Base-by-base conservation (phyloP, 2,888 invertebrate species). In the Drosophila mulleri region DNA sequence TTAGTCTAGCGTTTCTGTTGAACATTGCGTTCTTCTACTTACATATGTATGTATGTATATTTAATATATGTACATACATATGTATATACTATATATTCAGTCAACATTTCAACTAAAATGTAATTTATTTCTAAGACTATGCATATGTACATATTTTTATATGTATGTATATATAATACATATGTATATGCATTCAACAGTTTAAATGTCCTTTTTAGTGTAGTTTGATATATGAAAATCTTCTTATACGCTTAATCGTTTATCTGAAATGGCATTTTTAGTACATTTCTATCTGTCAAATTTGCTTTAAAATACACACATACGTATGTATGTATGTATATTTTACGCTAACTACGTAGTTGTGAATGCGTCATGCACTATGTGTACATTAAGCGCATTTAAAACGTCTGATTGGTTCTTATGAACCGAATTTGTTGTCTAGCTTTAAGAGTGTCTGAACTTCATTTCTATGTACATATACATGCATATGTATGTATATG, bases 391-490 rank as follows among this genome's bases (percentile, higher is more conserved):
- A 50, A 50, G 18, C 12, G 29, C 12, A 32, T 50, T 50, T 29
- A 32, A 12, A 29, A 32, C n/a, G 32, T 32, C 29, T 18, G 12
- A 32, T 48, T 32, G 48, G 48, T 48, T 48, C 29, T 18, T 32
- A 50, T 32, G 48, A 50, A 50, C 48, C 29, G 32, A 32, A 50
- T 18, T 50, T 29, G 18, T 48, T 48, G 48, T 50, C 32, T 50
- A 32, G 48, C 48, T 50, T 50, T 8, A 47, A 26, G 47, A 47
- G 47, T 4, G 16, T 47, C 1, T 50, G 48, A 50, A 50, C 48
- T 50, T 32, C 32, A 18, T 18, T 50, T 32, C 6, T 50, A 50
- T 32, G 18, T 32, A 50, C 32, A 50, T n/a, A 18, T 26, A 47
- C 26, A 47, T 9, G n/a, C 7, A 50, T 4, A 32, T 2, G 20